Evolutionary conservation across 2,888 invertebrate genomes (phyloP).

Genomic region (Leptura quadrifasciata): DNA sequence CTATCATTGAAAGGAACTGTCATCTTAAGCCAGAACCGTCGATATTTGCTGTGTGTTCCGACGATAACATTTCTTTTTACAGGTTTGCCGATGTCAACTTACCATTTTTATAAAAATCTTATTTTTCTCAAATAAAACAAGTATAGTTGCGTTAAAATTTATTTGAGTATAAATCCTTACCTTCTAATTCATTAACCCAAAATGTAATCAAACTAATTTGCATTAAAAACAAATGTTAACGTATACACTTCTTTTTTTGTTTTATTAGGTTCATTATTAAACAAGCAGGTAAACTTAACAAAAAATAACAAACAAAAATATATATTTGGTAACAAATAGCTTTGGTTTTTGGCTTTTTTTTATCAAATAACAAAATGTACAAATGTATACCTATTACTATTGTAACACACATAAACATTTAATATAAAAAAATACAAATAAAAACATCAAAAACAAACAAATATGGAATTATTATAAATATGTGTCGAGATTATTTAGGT

Average conservation of each 20-base stretch:
- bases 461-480: constrained; percentile 18
- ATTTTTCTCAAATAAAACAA: constrained; percentile 22
- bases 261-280: constrained; percentile 11
- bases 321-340: constrained; percentile 33
- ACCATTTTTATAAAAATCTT: constrained; percentile 48
- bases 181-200: neutral
- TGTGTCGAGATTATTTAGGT: constrained; percentile 18
- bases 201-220: constrained; percentile 1
- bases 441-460: constrained; percentile 25
- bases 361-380: constrained; percentile 26
- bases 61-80: constrained; percentile 62
- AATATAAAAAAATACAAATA: constrained; percentile 30
- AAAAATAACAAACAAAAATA: constrained; percentile 13
- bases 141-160: neutral
- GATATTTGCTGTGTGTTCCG: constrained; percentile 60
- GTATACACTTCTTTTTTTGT: constrained; percentile 12
- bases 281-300: constrained; percentile 35
- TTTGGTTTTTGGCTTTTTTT: constrained; percentile 23
- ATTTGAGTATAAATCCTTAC: constrained; percentile 27
- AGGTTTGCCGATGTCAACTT: constrained; percentile 58
- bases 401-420: constrained; percentile 31
- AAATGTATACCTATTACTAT: constrained; percentile 17
- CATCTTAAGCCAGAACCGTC: constrained; percentile 49
- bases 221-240: neutral
- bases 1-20: constrained; percentile 41